Percentiles rank a stretch among this genome's conserved stretches.
phyloP scores from a whole-genome alignment of 2,888 invertebrate species.

The Iphiclides podalirius region DNA sequence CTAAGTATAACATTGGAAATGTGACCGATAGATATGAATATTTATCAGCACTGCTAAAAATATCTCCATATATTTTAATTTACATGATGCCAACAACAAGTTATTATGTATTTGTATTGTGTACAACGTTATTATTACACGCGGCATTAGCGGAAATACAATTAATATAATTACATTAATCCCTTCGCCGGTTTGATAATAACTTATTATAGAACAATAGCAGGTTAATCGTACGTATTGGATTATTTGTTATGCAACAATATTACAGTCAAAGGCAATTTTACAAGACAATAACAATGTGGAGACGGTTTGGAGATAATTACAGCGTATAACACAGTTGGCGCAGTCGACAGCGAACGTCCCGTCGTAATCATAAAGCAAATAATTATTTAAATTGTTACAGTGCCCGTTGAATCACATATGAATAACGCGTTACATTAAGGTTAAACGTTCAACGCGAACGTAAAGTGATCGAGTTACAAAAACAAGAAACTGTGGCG shows the following conservation, averaged over 20 bases:
- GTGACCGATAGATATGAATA: no score
- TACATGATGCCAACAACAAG: no score
- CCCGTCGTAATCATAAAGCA: conserved; percentile 15
- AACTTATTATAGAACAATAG: conserved; percentile 13
- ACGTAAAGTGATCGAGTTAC: neutral
- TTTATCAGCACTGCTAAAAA: no score
- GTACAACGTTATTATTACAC: no score
- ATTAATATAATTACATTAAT: no score
- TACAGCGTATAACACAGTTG: neutral
- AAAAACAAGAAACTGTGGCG: conserved; percentile 10
- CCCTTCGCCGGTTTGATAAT: no score
- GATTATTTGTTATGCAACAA: conserved; percentile 6
- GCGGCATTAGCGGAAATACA: no score
- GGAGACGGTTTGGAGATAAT: conserved; percentile 6
- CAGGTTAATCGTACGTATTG: conserved; percentile 4
- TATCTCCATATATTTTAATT: no score
- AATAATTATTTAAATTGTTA: conserved; percentile 22
- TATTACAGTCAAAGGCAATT: conserved; percentile 4
- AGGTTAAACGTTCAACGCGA: neutral
- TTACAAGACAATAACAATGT: neutral
- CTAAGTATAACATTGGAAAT: no score
- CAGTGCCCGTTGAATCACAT: no score
- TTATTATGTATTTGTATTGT: no score
- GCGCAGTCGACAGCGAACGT: conserved; percentile 1
- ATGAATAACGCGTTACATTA: no score